These are phyloP conservation scores for Brachirus orientalis DNA, from an alignment of 2,113 vertebrate genomes.

Conservation along the genomic window DNA sequence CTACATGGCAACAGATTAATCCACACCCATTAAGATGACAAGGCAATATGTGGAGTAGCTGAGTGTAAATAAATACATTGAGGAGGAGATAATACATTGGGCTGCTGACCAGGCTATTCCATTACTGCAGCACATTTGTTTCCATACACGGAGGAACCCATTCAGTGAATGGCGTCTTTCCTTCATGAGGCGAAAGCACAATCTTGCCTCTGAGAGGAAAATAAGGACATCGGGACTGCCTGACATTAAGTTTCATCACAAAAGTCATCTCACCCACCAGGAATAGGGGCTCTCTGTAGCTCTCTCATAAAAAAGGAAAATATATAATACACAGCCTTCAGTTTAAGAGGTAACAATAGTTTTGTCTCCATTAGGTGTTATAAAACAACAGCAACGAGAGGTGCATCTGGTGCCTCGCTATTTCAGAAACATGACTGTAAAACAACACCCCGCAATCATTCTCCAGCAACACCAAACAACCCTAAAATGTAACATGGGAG, in stretches of 20 bases:
- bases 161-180: constrained; percentile 70
- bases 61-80: constrained; percentile 87
- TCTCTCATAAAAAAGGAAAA: constrained; percentile 76
- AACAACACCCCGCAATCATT: constrained; percentile 61
- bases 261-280: constrained; percentile 74
- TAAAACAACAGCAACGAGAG: constrained; percentile 68
- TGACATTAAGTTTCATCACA: constrained; percentile 85
- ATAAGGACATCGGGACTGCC: constrained; percentile 75
- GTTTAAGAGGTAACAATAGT: constrained; percentile 81
- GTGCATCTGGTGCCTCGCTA: constrained; percentile 63
- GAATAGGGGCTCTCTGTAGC: constrained; percentile 55
- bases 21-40: constrained; percentile 83
- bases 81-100: constrained; percentile 86
- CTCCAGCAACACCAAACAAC: constrained; percentile 47
- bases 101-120: constrained; percentile 80
- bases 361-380: constrained; percentile 82
- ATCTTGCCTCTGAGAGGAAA: constrained; percentile 73
- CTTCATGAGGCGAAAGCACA: constrained; percentile 78
- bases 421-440: constrained; percentile 63
- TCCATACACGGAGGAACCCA: constrained; percentile 79
- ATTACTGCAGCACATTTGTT: constrained; percentile 84
- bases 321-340: constrained; percentile 74
- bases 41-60: constrained; percentile 85
- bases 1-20: constrained; percentile 83
- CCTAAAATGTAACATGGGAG: constrained; percentile 47